Percentiles rank a stretch among this genome's conserved stretches.
Evolutionary conservation across 1,140 invertebrate genomes (phyloP).

Genomic region (Oppia nitens): DNA sequence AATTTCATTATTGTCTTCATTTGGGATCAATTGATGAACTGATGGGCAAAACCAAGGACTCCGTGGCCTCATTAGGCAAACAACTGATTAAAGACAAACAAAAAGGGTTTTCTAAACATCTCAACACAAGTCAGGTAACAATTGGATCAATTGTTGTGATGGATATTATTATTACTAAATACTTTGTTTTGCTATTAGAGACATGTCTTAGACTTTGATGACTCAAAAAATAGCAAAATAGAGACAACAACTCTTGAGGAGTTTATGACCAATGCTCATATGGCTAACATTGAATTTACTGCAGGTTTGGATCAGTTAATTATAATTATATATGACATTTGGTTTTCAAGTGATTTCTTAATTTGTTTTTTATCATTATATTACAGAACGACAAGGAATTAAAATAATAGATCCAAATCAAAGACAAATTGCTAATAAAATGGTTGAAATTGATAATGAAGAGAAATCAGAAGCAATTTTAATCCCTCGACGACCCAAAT

Average conservation of each 20-base stretch:
- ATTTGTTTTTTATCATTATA: conserved; percentile 6
- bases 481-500: conserved; percentile 67
- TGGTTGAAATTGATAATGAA: conserved; percentile 43
- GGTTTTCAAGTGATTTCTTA: not conserved
- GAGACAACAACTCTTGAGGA: conserved; percentile 90
- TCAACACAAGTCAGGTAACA: not conserved
- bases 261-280: conserved; percentile 77
- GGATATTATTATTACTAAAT: not conserved
- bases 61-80: not conserved
- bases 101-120: not conserved
- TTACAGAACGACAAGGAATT: conserved; percentile 72
- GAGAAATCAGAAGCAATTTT: conserved; percentile 42
- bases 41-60: not conserved
- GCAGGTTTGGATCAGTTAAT: conserved; percentile 29
- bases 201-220: conserved; percentile 57
- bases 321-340: conserved; percentile 16
- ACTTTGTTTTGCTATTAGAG: conserved; percentile 1
- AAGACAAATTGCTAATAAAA: conserved; percentile 40
- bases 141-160: not conserved
- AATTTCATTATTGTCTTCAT: too few relatives aligned
- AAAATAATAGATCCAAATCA: conserved; percentile 48
- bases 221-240: conserved; percentile 84
- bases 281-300: conserved; percentile 77
- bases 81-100: not conserved
- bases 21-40: too few relatives aligned